Percentiles rank a stretch among this genome's conserved stretches.
Evolutionary conservation across 1,140 invertebrate species (phyloP).

Genomic region (Ctenoplectra terminalis): DNA sequence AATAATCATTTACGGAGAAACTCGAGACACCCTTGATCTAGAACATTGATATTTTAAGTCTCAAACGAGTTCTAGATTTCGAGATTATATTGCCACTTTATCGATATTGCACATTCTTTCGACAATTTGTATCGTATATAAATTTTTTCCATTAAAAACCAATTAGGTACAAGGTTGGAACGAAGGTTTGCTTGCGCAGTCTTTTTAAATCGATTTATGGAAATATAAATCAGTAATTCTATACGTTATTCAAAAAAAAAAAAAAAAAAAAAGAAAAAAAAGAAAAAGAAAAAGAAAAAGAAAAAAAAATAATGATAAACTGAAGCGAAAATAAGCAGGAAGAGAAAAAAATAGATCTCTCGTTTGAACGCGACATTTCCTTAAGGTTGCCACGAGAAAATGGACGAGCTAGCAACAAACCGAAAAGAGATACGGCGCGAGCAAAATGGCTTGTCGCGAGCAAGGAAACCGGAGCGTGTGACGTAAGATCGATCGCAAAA

Average conservation of each 20-base stretch:
- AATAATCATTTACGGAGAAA: neutral
- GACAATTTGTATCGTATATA: neutral
- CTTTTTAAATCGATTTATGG: too few species aligned
- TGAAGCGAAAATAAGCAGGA: too few species aligned
- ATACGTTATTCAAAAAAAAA: too few species aligned
- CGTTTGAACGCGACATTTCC: too few species aligned
- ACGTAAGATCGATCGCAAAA: slow-evolving; percentile 35
- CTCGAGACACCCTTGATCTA: neutral
- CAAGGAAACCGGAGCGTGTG: slow-evolving; percentile 15
- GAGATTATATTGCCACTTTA: neutral
- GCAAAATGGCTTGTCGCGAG: neutral
- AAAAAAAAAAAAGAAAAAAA: too few species aligned
- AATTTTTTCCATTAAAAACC: too few species aligned
- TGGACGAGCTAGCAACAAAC: neutral
- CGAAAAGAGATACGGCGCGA: neutral
- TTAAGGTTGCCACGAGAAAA: too few species aligned
- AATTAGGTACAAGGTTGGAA: too few species aligned
- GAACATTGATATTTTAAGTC: neutral
- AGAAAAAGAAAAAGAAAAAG: too few species aligned
- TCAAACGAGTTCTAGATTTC: neutral
- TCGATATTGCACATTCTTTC: slow-evolving; percentile 1
- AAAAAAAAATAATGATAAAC: too few species aligned
- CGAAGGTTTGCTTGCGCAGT: too few species aligned
- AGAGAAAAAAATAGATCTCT: too few species aligned
- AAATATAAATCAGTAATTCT: neutral